Conservation (phyloP, 2,888 invertebrate genomes). For the Xestoiulus laeticollis region DNA sequence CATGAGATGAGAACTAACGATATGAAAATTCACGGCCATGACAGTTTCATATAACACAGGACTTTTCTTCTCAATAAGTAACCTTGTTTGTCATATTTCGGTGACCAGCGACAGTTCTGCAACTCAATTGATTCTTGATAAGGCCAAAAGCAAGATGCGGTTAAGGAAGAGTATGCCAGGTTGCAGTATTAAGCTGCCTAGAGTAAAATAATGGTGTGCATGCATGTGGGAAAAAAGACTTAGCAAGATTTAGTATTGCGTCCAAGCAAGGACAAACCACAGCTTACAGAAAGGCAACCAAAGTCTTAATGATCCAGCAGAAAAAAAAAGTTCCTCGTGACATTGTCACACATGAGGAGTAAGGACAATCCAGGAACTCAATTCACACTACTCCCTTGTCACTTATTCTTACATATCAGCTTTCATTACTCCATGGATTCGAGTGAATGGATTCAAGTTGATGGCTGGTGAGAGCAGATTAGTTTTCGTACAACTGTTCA, state of each 20-base stretch:
- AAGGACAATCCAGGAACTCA: not conserved
- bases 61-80: not conserved
- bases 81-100: not conserved
- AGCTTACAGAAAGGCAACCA: conserved; percentile 3
- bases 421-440: not conserved
- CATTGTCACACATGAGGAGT: not conserved
- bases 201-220: not conserved
- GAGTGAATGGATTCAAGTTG: not conserved
- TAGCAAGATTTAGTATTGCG: not conserved
- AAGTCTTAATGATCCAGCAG: not conserved
- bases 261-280: not conserved
- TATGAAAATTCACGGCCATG: not conserved
- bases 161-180: not conserved
- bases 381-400: not conserved
- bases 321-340: not conserved
- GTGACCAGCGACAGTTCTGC: not conserved
- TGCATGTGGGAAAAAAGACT: not conserved
- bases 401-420: conserved; percentile 8
- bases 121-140: not conserved
- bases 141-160: not conserved
- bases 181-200: not conserved
- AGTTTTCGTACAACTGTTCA: not conserved
- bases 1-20: too few species aligned
- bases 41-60: not conserved
- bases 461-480: not conserved